phyloP scores from a whole-genome alignment of 1,140 invertebrate genomes.

The Heliconius hewitsoni region DNA sequence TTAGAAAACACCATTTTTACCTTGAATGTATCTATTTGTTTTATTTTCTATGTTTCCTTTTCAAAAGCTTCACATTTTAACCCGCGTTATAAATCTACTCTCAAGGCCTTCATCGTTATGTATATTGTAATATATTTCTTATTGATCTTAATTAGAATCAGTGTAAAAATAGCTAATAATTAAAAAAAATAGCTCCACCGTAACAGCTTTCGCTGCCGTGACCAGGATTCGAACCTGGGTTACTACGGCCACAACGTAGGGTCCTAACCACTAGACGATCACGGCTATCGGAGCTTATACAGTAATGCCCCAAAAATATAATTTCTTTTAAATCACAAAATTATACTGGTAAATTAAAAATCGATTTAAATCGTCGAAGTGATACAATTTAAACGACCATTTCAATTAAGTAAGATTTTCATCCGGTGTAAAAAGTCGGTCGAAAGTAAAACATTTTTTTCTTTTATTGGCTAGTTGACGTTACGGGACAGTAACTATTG shows the following conservation, averaged over 20 bases:
- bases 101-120: background rate
- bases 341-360: constrained; percentile 5
- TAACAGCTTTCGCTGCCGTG: constrained; percentile 50
- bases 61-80: too few species aligned
- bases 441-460: background rate
- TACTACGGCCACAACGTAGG: constrained; percentile 51
- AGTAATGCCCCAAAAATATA: background rate
- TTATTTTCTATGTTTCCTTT: too few species aligned
- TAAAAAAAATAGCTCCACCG: constrained; percentile 39
- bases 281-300: constrained; percentile 32
- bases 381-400: background rate
- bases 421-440: background rate
- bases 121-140: too few species aligned
- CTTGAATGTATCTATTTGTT: too few species aligned
- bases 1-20: too few species aligned
- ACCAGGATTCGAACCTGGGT: constrained; percentile 52
- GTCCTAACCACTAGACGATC: constrained; percentile 51
- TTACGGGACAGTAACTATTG: background rate
- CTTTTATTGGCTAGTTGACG: background rate
- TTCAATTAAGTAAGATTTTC: background rate
- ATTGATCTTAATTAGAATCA: too few species aligned
- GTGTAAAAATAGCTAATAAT: background rate
- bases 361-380: background rate
- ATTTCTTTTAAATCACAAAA: background rate
- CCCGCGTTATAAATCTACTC: background rate